These are phyloP conservation scores for Pocillopora damicornis DNA, from an alignment of 64 coral and sea anemone genomes.

Conservation along the genomic window DNA sequence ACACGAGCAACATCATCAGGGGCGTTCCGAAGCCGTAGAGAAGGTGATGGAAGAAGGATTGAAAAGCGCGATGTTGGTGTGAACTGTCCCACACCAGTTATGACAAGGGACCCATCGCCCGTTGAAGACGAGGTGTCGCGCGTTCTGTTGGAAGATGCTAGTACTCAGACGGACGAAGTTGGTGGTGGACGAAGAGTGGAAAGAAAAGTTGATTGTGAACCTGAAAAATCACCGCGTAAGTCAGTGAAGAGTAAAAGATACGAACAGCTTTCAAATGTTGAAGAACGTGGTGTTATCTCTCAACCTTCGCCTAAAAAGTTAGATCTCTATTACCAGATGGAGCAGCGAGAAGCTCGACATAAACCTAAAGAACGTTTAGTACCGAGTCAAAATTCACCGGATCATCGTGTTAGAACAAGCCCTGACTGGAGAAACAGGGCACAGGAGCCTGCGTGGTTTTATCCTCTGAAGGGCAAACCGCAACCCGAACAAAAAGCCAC, in stretches of 20 bases:
- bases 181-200: neutral
- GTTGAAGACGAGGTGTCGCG: neutral
- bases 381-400: conserved; percentile 55
- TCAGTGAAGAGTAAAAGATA: neutral
- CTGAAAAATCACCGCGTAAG: neutral
- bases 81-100: conserved; percentile 44
- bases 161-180: conserved; percentile 21
- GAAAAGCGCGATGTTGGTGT: conserved; percentile 43
- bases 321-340: neutral
- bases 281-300: conserved; percentile 26
- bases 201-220: neutral
- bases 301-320: conserved; percentile 18
- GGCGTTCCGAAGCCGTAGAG: too few species aligned
- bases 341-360: conserved; percentile 6
- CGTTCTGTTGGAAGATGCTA: conserved; percentile 7
- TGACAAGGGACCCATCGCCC: neutral
- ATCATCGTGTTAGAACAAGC: neutral
- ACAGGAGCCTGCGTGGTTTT: conserved; percentile 71
- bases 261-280: neutral
- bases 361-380: conserved; percentile 39
- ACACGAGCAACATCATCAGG: neutral
- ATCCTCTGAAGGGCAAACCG: conserved; percentile 59
- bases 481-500: conserved; percentile 35
- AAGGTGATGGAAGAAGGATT: neutral
- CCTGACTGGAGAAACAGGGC: conserved; percentile 15